Evolutionary conservation across 2,888 invertebrate genomes (phyloP).

Genomic region (Meghimatium bilineatum): DNA sequence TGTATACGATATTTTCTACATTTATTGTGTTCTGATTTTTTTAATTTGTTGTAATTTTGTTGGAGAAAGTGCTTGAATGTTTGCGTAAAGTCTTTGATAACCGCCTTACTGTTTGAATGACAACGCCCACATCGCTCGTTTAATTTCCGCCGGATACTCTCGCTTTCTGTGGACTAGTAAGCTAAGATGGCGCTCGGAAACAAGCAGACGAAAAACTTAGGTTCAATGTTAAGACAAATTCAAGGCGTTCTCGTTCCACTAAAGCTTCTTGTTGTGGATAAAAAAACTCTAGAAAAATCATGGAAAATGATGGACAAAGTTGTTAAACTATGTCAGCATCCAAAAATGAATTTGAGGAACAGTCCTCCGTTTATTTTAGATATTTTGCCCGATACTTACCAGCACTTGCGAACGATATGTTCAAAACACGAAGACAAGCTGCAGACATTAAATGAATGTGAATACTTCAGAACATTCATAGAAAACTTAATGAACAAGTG

Average conservation of each 20-base stretch:
- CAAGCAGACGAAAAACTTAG: conserved; percentile 69
- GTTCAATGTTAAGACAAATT: conserved; percentile 88
- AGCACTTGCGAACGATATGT: conserved; percentile 94
- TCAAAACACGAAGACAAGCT: conserved; percentile 97
- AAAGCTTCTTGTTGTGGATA: conserved; percentile 82
- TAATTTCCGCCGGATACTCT: conserved; percentile 39
- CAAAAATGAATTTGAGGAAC: conserved; percentile 98
- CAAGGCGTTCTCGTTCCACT: conserved; percentile 87
- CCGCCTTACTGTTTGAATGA: neutral
- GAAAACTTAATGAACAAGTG: conserved; percentile 98
- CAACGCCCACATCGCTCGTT: conserved; percentile 10
- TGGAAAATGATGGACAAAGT: conserved; percentile 99
- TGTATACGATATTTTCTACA: too few species aligned
- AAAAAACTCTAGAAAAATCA: conserved; percentile 96
- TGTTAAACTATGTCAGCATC: conserved; percentile 98
- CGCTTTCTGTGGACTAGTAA: conserved; percentile 55
- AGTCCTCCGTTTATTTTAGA: conserved; percentile 99
- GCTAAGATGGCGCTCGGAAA: conserved; percentile 67
- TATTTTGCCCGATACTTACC: conserved; percentile 99
- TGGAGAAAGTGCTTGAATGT: too few species aligned
- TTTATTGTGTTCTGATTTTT: too few species aligned
- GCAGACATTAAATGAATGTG: conserved; percentile 92
- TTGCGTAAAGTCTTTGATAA: too few species aligned
- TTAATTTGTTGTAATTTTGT: too few species aligned
- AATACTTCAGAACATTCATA: conserved; percentile 98